These are phyloP conservation scores for Ophiothrix spiculata DNA, from an alignment of 35 echinoderm and acorn worm genomes.

Conservation along the genomic window DNA sequence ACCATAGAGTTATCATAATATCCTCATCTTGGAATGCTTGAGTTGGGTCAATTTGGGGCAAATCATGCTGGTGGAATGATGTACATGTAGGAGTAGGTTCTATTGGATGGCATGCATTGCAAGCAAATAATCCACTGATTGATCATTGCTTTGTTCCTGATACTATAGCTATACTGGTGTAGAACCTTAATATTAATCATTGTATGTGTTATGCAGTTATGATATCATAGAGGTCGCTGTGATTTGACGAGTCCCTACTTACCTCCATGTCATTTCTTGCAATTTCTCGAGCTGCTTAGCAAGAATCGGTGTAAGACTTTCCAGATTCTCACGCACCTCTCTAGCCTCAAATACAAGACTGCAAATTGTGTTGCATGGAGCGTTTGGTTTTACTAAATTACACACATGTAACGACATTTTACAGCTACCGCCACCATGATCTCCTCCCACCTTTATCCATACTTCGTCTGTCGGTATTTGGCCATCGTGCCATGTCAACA, in stretches of 20 bases:
- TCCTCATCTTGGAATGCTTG: background rate
- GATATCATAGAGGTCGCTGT: background rate
- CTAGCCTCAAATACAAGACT: background rate
- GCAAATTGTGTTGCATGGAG: background rate
- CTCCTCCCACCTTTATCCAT: background rate
- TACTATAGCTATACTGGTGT: background rate
- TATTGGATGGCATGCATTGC: background rate
- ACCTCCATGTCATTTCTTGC: background rate
- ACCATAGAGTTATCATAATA: background rate
- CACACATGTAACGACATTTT: background rate
- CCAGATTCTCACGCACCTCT: background rate
- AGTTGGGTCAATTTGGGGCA: background rate
- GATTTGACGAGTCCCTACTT: background rate
- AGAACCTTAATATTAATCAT: background rate
- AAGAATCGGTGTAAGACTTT: background rate
- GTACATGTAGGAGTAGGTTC: background rate
- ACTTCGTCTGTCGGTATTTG: background rate
- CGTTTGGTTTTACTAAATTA: background rate
- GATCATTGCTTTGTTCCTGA: background rate
- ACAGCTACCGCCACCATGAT: background rate
- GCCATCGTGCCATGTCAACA: background rate
- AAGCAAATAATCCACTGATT: background rate
- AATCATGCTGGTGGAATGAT: background rate
- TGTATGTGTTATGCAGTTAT: background rate
- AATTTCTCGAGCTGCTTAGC: background rate